Evolutionary conservation across 2,888 invertebrate genomes (phyloP), one percentile per base, ranked within the genome.

Genomic region (Drosophila meridionalis): DNA sequence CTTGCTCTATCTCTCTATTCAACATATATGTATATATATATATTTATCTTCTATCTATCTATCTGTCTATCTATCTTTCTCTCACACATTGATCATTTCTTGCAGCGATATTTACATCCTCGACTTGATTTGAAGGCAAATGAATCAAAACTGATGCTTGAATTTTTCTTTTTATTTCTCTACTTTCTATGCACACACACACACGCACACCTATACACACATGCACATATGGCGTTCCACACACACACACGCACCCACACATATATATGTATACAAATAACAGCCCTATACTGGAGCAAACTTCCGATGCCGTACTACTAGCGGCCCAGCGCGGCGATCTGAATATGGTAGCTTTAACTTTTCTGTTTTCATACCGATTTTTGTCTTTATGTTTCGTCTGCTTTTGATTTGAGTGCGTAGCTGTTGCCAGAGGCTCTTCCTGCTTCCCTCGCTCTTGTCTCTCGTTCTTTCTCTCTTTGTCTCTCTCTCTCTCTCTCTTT

Each of bases 301-400:
- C 97, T 86, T 96, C 96, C 86, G 97, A 97, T 93, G 95, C 95
- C 86, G 94, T 98, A 84, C 94, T 98, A 86, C 96, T 96, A 94
- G 97, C 97, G 76, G 97, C 97, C 55, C 97, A 97, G 94, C 94
- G 95, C 87, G 97, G 97, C 76, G 97, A 97, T 94, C 94, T 97
- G 73, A 95, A 95, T 94, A 95, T 95, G 94, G 96, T 96, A 94
- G 87, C 77, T 65, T 73, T 61, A 58, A 73, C 69, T 65, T 57
- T n/a, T 45, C 11, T 38, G 48, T 32, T 50, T 20, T 4, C 42
- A 9, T 55, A 26, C 28, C 38, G n/a, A 11, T 63, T 40, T 42
- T 34, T 42, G 34, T 50, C 8, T 12, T 43, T 36, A 36, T 61
- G 14, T 55, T 26, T 26, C 26, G 30, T 56, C 30, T 52, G 30